A percentile compares a stretch with the other conserved stretches of the same genome.
Evolutionary conservation across 2,797 vertebrate species (phyloP).

Genomic region (Crenuchus spilurus): DNA sequence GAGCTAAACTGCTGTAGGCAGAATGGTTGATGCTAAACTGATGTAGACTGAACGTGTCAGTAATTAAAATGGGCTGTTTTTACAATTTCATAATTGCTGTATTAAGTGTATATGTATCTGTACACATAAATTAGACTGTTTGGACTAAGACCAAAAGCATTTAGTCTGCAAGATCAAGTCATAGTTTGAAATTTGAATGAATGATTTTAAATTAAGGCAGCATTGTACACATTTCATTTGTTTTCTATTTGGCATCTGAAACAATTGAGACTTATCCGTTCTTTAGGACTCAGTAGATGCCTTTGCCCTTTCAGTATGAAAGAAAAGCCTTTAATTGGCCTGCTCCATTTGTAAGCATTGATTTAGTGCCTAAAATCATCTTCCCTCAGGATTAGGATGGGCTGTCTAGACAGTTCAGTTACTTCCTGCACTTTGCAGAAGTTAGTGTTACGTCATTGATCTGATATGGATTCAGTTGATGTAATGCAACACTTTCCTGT

Average conservation of each 20-base stretch:
- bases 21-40: too few species aligned
- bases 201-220: too few species aligned
- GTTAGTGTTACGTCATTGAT: conserved; percentile 7
- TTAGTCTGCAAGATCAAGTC: too few species aligned
- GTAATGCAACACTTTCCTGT: background rate
- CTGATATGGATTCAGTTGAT: background rate
- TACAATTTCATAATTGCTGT: too few species aligned
- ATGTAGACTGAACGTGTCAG: too few species aligned
- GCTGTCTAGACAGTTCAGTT: background rate
- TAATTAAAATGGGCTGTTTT: too few species aligned
- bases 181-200: too few species aligned
- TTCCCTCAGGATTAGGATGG: conserved; percentile 1
- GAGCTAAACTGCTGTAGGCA: too few species aligned
- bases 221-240: background rate
- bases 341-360: conserved; percentile 18
- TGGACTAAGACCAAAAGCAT: too few species aligned
- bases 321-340: conserved; percentile 13
- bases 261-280: background rate
- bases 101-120: too few species aligned
- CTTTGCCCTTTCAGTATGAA: conserved; percentile 6
- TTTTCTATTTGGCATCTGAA: background rate
- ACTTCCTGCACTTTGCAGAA: conserved; percentile 2
- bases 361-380: conserved; percentile 17
- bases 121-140: too few species aligned
- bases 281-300: background rate